These are phyloP conservation scores for Turritopsis rubra DNA, from an alignment of 30 jellyfish, hydroid and myxozoan species.

Conservation along the genomic window DNA sequence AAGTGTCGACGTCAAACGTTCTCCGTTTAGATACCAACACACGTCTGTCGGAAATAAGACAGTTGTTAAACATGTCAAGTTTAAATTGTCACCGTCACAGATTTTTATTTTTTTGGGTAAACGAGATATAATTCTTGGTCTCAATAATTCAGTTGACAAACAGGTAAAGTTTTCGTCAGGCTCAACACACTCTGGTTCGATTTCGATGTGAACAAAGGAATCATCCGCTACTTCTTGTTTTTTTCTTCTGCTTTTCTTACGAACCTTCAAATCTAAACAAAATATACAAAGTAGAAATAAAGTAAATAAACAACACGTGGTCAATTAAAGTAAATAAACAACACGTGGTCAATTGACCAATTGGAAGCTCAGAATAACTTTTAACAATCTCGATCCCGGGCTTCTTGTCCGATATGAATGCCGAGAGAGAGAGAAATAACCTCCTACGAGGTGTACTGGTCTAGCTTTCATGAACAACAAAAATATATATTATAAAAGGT, in stretches of 20 bases:
- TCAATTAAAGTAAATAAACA: background rate
- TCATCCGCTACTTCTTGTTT: background rate
- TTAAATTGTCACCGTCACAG: background rate
- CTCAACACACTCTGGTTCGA: background rate
- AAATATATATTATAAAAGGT: too few species aligned
- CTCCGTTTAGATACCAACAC: slow-evolving; percentile 15
- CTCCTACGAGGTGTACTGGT: too few species aligned
- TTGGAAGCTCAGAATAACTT: too few species aligned
- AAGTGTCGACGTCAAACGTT: background rate
- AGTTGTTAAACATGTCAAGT: slow-evolving; percentile 12
- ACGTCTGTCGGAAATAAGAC: slow-evolving; percentile 28
- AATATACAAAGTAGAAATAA: background rate
- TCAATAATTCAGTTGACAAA: slow-evolving; percentile 2
- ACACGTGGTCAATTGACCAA: too few species aligned
- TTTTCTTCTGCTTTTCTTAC: background rate
- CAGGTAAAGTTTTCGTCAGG: slow-evolving; percentile 28
- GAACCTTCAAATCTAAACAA: background rate
- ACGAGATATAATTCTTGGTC: slow-evolving; percentile 21
- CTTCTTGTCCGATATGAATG: too few species aligned
- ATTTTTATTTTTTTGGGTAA: slow-evolving; percentile 12
- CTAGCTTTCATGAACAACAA: too few species aligned
- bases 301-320: background rate
- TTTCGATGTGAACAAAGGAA: background rate
- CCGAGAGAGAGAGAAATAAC: too few species aligned
- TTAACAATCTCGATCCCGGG: too few species aligned